Evolutionary conservation across 2,113 vertebrate genomes (phyloP), one percentile per base, ranked within the genome.

Genomic region (Carollia perspicillata): DNA sequence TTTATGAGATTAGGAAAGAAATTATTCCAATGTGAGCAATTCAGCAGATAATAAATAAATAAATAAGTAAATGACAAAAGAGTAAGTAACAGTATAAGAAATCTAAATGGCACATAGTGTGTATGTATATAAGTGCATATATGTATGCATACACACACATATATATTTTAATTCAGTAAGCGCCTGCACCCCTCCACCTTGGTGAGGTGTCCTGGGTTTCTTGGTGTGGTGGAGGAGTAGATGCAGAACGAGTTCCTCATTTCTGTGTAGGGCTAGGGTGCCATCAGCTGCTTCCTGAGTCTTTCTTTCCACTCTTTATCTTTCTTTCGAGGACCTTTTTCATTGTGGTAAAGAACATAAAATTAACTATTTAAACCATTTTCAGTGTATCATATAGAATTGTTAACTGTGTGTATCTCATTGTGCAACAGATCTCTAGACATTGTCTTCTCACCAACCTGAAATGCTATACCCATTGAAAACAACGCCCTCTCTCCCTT

Each of bases 1-100:
- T 55, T 53, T 65, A 7, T 60, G 30, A 87, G 26, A 35, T 69
- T 83, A 90, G 75, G 28, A 96, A 88, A 14, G 6, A 83, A 47
- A 17, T 60, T 60, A 60, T 44, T 49, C 58, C 51, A 8, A 60
- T 53, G 8, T 63, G 23, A 94, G 12, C 17, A 72, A 69, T n/a
- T 68, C 42, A 63, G 3, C n/a, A 40, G 14, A 75, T 55, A 0
- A 11, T 11, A 20, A 30, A 16, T 12, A 42, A 81, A 63, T 28
- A 40, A 28, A 23, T 1, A 22, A 13, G 11, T 40, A 83, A 83
- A 40, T 55, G 35, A 4, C 49, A 9, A n/a, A 42, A 42, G n/a
- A 63, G 8, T 53, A 68, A 53, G 28, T 80, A 69, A 16, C 17
- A 33, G 14, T 33, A 9, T 58, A 92, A 89, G 3, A 58, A 40